Evolutionary conservation across 1,140 invertebrate species (phyloP), one percentile per base, ranked within the genome.

Genomic region (Reticulitermes speratus): DNA sequence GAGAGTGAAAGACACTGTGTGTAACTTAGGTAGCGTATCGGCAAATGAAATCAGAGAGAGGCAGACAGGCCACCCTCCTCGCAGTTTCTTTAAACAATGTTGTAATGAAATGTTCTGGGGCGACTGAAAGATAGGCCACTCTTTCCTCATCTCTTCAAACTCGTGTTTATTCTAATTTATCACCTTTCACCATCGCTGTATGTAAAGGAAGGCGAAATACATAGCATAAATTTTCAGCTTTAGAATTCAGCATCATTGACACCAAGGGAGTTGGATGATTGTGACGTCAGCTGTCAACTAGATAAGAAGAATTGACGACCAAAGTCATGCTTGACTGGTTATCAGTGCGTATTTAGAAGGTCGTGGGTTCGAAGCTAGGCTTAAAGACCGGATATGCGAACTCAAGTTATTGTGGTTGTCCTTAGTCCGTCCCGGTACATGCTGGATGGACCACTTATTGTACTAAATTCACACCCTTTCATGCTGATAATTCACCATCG

Each of bases 131-230:
- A 81, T 11, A 82, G 14, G 38, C n/a, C 45, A 82, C 83, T 82
- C 52, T 82, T 69, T 84, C 83, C 30, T 84, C 86, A 59, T 59
- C 44, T 52, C 55, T 83, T 55, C 16, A 32, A 59, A 69, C 32
- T 48, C 65, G 55, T 86, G 69, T 86, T 86, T 86, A 85, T 87
- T 87, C 87, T 86, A 85, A 87, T 87, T 87, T 87, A 87, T 87
- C 87, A 83, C 85, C 82, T 83, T 87, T 83, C 87, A 44, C 86
- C 65, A 87, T 87, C 87, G 84, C 55, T 86, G 5, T 21, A 2
- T 84, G 14, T 84, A 38, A 84, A 14, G 84, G n/a, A 52, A 55
- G 48, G 55, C 30, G 55, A 65, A 84, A 52, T n/a, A 84, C 5
- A 38, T 6, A 45, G 45, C 45, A 38, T 52, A 38, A n/a, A 84